phyloP scores from a whole-genome alignment of 2,113 vertebrate species.

The Boleophthalmus pectinirostris region DNA sequence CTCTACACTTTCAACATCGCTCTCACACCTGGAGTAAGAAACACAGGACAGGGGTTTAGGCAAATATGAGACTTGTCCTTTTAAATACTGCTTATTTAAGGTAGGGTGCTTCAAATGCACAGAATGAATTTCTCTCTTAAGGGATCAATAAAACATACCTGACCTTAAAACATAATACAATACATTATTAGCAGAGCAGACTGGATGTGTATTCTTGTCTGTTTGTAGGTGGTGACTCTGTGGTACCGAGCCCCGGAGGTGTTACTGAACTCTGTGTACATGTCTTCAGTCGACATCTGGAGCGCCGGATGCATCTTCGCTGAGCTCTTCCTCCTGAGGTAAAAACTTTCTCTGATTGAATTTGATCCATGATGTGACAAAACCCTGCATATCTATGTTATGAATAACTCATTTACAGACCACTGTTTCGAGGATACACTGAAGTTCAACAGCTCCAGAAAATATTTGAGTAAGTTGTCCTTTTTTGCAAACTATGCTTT shows the following conservation, averaged over 20 bases:
- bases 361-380: too few species aligned
- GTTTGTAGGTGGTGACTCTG: conserved; percentile 77
- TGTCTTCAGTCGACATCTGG: conserved; percentile 80
- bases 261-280: conserved; percentile 75
- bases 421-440: conserved; percentile 70
- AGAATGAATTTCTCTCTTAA: too few species aligned
- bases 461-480: conserved; percentile 76
- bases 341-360: background rate
- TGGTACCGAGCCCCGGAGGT: conserved; percentile 83
- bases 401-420: conserved; percentile 47
- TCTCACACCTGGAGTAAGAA: conserved; percentile 80
- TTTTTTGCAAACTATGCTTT: background rate
- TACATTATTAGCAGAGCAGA: background rate
- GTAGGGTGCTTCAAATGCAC: too few species aligned
- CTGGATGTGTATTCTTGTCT: background rate
- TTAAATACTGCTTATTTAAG: too few species aligned
- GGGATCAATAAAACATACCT: too few species aligned
- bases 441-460: conserved; percentile 77
- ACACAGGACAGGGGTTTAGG: background rate
- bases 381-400: too few species aligned
- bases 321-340: conserved; percentile 78
- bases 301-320: conserved; percentile 80
- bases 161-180: too few species aligned
- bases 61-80: too few species aligned
- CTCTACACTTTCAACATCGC: conserved; percentile 74